phyloP scores from a whole-genome alignment of 2,888 invertebrate genomes.

The Acleris cristana region DNA sequence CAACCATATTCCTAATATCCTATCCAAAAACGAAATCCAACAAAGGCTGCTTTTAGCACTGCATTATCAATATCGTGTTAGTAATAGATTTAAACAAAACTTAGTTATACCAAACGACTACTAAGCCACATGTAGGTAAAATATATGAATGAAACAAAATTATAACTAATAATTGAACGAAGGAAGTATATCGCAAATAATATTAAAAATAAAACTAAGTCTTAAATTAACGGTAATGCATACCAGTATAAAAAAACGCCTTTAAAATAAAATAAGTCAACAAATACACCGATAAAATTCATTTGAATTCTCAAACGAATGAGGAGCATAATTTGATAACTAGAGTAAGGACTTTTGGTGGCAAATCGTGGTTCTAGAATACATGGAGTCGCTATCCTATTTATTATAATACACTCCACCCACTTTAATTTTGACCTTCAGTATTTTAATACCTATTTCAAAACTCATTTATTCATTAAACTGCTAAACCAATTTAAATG shows the following conservation, averaged over 20 bases:
- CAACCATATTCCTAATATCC: too few relatives aligned
- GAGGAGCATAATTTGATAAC: too few relatives aligned
- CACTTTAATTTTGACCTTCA: too few relatives aligned
- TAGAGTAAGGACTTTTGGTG: too few relatives aligned
- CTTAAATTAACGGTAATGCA: conserved; percentile 10
- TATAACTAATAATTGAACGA: conserved; percentile 77
- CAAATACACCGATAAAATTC: neutral
- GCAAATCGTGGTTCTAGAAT: too few relatives aligned
- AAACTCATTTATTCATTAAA: too few relatives aligned
- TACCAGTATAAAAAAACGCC: neutral
- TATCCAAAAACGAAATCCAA: too few relatives aligned
- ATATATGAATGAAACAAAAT: conserved; percentile 42
- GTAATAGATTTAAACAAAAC: conserved; percentile 25
- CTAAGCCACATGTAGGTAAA: conserved; percentile 46
- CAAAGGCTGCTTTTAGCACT: too few relatives aligned
- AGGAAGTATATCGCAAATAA: conserved; percentile 62
- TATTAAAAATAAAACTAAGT: conserved; percentile 37
- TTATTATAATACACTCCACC: too few relatives aligned
- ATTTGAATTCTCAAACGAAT: neutral
- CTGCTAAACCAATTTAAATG: too few relatives aligned
- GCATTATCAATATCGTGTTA: conserved; percentile 15
- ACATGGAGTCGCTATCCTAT: too few relatives aligned
- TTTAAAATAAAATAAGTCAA: neutral
- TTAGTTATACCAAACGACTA: conserved; percentile 45
- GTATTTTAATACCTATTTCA: too few relatives aligned